These are phyloP conservation scores for Alces alces DNA, from an alignment of 2,113 vertebrate genomes.

Conservation along the genomic window DNA sequence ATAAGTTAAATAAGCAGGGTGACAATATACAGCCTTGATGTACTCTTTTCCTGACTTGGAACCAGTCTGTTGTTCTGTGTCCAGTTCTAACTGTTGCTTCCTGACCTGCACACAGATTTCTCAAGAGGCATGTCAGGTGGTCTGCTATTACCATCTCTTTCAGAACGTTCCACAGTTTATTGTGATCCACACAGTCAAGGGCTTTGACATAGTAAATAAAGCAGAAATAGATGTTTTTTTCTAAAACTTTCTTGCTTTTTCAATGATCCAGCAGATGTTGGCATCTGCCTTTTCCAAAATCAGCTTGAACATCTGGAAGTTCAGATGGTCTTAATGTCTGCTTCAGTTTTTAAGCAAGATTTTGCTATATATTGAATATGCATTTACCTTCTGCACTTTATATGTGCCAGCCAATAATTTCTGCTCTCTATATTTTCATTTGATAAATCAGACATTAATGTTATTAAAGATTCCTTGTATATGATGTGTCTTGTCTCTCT, in stretches of 20 bases:
- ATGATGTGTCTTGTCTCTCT: too few species aligned
- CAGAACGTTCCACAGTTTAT: neutral
- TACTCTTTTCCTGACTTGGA: neutral
- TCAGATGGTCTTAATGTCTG: neutral
- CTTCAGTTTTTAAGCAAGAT: neutral
- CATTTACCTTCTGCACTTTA: neutral
- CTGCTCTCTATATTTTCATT: neutral
- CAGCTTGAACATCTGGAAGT: neutral
- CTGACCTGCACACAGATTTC: neutral
- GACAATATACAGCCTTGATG: neutral
- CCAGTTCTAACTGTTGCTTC: neutral
- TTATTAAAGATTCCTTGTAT: neutral
- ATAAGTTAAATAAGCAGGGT: neutral
- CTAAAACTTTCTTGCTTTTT: neutral
- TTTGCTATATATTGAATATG: neutral
- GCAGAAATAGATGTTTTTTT: neutral
- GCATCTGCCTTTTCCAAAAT: neutral
- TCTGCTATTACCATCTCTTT: neutral
- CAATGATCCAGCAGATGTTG: neutral
- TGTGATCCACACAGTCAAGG: neutral
- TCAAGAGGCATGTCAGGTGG: neutral
- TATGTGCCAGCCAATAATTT: neutral
- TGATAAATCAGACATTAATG: neutral
- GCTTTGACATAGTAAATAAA: neutral
- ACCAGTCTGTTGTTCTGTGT: neutral